Evolutionary conservation across 2,888 invertebrate genomes (phyloP), one percentile per base, ranked within the genome.

Genomic region (Drosophila trichaetosa): DNA sequence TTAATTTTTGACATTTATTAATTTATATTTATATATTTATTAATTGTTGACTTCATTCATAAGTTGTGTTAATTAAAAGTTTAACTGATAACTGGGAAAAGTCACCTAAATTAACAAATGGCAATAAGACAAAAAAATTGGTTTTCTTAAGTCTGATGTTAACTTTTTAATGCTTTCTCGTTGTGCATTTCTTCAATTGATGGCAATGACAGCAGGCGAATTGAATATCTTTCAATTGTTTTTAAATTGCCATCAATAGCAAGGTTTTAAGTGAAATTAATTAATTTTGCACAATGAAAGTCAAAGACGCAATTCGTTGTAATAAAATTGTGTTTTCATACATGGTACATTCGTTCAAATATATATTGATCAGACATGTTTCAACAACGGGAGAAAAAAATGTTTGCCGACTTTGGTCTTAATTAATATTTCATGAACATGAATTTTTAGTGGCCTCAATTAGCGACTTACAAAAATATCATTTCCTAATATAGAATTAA

Each of bases 161-260:
- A 27, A 34, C 46, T 16, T 61, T 53, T 31, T 49, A 16, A 65
- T 76, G 73, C 67, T 69, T 69, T 75, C 24, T 16, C 60, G 60
- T 70, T 79, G 78, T 57, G 46, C 65, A 73, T 71, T 79, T 70
- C 62, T 68, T 87, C 75, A 85, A 85, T 89, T 85, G 87, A 81
- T 65, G 67, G 60, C 84, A 82, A 74, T 73, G 76, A 66, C 68
- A 46, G 51, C 49, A 54, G 62, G 27, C 70, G 49, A 83, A 83
- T 83, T 75, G 76, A 84, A 90, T 86, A 78, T 71, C 70, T 76
- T 60, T 87, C 87, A 90, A 87, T 87, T 87, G 89, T 78, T 86
- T 88, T 88, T 88, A 80, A 88, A 88, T 87, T 90, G 82, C 80
- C 82, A 71, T 88, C 87, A 87, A 87, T 87, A 83, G 87, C 85